Evolutionary conservation across 2,888 invertebrate genomes (phyloP), one percentile per base, ranked within the genome.

Genomic region (Polymixis flavicincta): DNA sequence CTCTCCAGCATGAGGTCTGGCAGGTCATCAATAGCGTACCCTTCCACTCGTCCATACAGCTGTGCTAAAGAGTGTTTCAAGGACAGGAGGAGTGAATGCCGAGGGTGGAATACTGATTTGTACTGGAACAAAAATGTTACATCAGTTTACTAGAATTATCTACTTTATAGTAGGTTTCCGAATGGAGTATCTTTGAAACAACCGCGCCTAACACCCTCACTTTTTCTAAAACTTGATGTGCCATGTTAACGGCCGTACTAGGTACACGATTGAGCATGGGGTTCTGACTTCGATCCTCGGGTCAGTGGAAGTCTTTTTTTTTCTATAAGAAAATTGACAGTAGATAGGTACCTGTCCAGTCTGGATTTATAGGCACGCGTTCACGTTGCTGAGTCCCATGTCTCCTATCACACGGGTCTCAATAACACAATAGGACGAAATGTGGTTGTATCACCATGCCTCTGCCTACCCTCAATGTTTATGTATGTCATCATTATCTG

Each of bases 21-120:
- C 60, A 98, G 94, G 84, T 98, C 97, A 48, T 98, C 97, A 85
- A 98, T 93, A 59, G 95, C 94, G 91, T 98, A 98, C 22, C 97
- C 98, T 74, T 97, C 97, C 1, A 97, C 97, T 70, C 98, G 97
- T 0, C 98, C 98, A 89, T 98, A 98, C 92, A 98, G 95, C 92
- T 98, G 98, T 22, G 97, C 97, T 74, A 98, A 94, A 32, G 97
- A 97, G 88, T 98, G 97, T 85, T 97, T 97, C 25, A 98, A 88
- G 2, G 97, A 97, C 0, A 97, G 97, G 88, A 98, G 96, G 76
- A 98, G 97, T 19, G 97, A 97, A 92, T 98, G 98, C 52, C 97
- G 97, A 0, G 98, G 98, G 95, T 99, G 98, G 78, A 99, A 95
- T 71, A 98, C 97, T 0, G 97, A 97, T 85, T 97, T 97, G 92